phyloP scores from a whole-genome alignment of 2,888 invertebrate genomes.

The Dryocosmus kuriphilus region DNA sequence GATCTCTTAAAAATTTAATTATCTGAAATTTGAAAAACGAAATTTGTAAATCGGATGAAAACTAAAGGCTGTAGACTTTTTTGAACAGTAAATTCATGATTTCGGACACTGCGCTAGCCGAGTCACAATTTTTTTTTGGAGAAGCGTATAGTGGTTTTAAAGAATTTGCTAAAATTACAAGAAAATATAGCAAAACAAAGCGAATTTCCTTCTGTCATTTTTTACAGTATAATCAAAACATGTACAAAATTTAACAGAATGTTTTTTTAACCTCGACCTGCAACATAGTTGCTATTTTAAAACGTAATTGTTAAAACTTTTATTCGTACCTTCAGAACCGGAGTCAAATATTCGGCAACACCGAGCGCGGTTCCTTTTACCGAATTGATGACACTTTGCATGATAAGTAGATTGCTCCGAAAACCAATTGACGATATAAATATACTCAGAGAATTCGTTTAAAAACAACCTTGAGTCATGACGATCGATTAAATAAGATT shows the following conservation, averaged over 20 bases:
- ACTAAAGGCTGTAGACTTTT: too few species aligned
- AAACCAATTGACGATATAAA: background rate
- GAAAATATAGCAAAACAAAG: too few species aligned
- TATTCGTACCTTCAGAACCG: slow-evolving; percentile 93
- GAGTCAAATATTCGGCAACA: slow-evolving; percentile 97
- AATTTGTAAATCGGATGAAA: too few species aligned
- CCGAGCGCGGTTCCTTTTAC: slow-evolving; percentile 97
- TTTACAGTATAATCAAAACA: too few species aligned
- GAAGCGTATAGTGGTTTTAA: too few species aligned
- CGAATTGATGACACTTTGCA: slow-evolving; percentile 97
- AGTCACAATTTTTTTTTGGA: too few species aligned
- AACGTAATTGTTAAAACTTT: background rate
- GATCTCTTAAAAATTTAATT: too few species aligned
- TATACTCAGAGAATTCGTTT: background rate
- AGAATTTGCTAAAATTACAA: too few species aligned
- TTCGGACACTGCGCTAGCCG: too few species aligned
- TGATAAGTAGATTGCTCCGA: slow-evolving; percentile 73
- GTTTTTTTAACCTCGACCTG: background rate
- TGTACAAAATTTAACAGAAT: background rate
- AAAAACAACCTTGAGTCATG: background rate
- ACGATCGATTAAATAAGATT: background rate
- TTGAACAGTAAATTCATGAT: too few species aligned
- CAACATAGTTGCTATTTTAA: background rate
- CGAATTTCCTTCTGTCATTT: too few species aligned
- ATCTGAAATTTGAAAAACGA: too few species aligned